phyloP scores from a whole-genome alignment of 2,888 invertebrate genomes.

The Gortyna flavago region DNA sequence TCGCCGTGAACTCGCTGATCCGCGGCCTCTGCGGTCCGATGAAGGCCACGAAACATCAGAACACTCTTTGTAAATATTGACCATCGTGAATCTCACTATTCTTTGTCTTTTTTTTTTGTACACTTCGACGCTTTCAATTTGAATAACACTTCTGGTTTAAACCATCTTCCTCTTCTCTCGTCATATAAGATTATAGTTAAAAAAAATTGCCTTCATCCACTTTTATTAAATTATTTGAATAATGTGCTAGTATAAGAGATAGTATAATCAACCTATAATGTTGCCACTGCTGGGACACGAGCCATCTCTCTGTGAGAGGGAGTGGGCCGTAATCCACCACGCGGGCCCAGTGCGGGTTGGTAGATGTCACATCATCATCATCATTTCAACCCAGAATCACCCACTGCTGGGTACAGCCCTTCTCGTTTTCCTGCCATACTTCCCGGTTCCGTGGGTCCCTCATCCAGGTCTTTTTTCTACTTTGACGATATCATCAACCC shows the following conservation, averaged over 20 bases:
- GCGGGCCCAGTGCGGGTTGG: not conserved
- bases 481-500: too few species aligned
- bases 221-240: not conserved
- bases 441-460: too few species aligned
- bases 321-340: not conserved
- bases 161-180: not conserved
- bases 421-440: too few species aligned
- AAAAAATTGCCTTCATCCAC: not conserved
- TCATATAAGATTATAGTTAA: not conserved
- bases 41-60: conserved; percentile 76
- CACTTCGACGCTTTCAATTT: not conserved
- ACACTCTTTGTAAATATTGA: conserved; percentile 66
- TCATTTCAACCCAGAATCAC: too few species aligned
- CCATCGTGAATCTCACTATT: conserved; percentile 1
- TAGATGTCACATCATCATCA: too few species aligned
- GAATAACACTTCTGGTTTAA: not conserved
- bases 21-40: conserved; percentile 66
- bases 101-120: not conserved
- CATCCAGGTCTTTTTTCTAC: too few species aligned
- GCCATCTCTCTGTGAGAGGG: not conserved
- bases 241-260: too few species aligned
- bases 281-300: not conserved
- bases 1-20: conserved; percentile 84
- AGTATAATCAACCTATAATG: not conserved
- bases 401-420: too few species aligned